Percentiles rank a stretch among this genome's conserved stretches.
Conservation (phyloP, 2,797 vertebrate species). For the Lepus oiostolus region DNA sequence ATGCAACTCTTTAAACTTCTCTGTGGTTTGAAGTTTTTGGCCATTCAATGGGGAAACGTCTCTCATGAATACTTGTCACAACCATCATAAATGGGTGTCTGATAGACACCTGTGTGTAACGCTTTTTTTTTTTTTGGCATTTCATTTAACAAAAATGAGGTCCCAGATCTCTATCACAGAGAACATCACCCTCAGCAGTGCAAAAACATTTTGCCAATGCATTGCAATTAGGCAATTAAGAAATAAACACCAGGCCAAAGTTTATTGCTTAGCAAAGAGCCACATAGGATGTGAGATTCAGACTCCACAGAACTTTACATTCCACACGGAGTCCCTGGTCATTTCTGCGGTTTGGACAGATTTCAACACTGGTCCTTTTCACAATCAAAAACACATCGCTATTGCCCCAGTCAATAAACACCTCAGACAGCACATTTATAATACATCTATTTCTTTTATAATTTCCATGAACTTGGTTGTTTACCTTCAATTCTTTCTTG, state of each 20-base stretch:
- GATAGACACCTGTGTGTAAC: neutral
- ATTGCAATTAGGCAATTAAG: conserved; percentile 59
- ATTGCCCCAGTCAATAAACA: neutral
- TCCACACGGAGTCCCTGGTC: neutral
- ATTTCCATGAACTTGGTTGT: neutral
- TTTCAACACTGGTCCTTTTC: conserved; percentile 44
- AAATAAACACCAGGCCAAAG: conserved; percentile 47
- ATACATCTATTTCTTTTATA: neutral
- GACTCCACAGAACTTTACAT: neutral
- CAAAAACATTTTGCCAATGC: conserved; percentile 17
- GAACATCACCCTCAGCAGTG: neutral
- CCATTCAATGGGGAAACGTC: neutral
- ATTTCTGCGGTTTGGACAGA: conserved; percentile 30
- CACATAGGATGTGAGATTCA: neutral
- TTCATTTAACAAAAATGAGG: conserved; percentile 32
- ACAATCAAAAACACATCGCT: neutral
- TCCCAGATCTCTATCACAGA: conserved; percentile 27
- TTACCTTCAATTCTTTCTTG: neutral
- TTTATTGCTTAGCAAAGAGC: conserved; percentile 65
- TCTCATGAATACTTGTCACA: neutral
- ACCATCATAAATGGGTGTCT: neutral
- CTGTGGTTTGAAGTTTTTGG: neutral
- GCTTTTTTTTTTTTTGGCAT: conserved; percentile 53
- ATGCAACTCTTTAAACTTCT: neutral
- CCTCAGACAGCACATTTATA: neutral